Conservation (phyloP, 2,113 vertebrate genomes). For the Alexandromys fortis region DNA sequence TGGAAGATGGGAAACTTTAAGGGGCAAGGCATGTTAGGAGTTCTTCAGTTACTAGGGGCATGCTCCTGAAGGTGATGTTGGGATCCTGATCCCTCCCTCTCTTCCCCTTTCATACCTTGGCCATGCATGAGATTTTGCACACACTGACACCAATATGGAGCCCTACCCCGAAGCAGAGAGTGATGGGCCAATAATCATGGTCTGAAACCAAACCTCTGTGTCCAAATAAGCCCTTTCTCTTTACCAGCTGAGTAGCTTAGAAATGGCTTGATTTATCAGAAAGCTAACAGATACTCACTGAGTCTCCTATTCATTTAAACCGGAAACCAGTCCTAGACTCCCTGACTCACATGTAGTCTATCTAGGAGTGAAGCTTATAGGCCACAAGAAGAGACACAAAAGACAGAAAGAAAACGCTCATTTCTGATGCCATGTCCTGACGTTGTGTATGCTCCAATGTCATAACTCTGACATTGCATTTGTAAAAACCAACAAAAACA, state of each 20-base stretch:
- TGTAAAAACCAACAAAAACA: constrained; percentile 26
- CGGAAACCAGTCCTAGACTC: not conserved
- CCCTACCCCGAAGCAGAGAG: not conserved
- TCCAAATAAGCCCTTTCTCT: not conserved
- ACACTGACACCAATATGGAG: not conserved
- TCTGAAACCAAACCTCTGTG: not conserved
- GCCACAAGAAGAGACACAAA: not conserved
- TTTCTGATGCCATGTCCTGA: not conserved
- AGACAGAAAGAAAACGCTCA: not conserved
- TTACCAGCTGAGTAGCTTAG: not conserved
- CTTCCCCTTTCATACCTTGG: not conserved
- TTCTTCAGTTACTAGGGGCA: not conserved
- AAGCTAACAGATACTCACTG: not conserved
- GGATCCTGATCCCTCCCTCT: no score
- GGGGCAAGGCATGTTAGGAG: not conserved
- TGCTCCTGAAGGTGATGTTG: not conserved
- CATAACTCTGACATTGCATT: not conserved
- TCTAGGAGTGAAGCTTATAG: not conserved
- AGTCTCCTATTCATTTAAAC: not conserved
- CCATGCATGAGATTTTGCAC: not conserved
- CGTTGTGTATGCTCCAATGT: not conserved
- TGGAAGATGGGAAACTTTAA: not conserved
- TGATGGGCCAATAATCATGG: not conserved
- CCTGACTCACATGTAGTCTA: not conserved
- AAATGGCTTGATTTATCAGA: not conserved